Evolutionary conservation across 2,113 vertebrate species (phyloP).

Genomic region (Pogona vitticeps): DNA sequence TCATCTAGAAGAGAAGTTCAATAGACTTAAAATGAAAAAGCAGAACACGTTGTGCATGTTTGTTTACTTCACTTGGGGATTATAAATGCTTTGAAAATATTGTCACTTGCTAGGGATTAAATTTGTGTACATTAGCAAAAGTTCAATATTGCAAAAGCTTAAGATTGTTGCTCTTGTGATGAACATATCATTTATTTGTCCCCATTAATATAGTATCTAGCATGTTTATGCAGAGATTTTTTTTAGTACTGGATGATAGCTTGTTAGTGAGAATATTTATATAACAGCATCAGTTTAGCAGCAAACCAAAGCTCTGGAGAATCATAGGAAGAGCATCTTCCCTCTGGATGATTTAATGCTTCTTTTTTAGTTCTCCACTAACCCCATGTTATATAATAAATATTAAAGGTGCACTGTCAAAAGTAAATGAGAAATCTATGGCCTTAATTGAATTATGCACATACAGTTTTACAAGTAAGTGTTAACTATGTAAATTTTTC

Average conservation of each 20-base stretch:
- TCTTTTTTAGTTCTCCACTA: neutral
- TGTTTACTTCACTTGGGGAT: neutral
- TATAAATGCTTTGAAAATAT: slow-evolving; percentile 22
- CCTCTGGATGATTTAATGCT: slow-evolving; percentile 6
- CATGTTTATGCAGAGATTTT: slow-evolving; percentile 15
- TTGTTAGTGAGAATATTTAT: slow-evolving; percentile 42
- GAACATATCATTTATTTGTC: slow-evolving; percentile 41
- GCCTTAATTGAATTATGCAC: slow-evolving; percentile 9
- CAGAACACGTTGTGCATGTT: rapidly evolving
- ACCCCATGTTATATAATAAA: slow-evolving; percentile 28
- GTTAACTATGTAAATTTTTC: neutral
- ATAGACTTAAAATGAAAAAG: neutral
- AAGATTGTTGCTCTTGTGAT: neutral
- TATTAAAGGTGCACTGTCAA: slow-evolving; percentile 10
- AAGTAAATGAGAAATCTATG: slow-evolving; percentile 42
- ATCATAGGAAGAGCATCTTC: slow-evolving; percentile 23
- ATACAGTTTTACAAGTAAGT: neutral
- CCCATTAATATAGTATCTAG: slow-evolving; percentile 30
- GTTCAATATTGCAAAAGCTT: slow-evolving; percentile 27
- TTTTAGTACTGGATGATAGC: slow-evolving; percentile 27
- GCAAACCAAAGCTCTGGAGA: slow-evolving; percentile 44
- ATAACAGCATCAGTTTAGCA: slow-evolving; percentile 5
- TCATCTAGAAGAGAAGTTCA: neutral
- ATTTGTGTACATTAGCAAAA: slow-evolving; percentile 12
- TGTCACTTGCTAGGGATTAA: neutral